Conservation (phyloP, 2,888 invertebrate species). For the Drosophila lutescens region DNA sequence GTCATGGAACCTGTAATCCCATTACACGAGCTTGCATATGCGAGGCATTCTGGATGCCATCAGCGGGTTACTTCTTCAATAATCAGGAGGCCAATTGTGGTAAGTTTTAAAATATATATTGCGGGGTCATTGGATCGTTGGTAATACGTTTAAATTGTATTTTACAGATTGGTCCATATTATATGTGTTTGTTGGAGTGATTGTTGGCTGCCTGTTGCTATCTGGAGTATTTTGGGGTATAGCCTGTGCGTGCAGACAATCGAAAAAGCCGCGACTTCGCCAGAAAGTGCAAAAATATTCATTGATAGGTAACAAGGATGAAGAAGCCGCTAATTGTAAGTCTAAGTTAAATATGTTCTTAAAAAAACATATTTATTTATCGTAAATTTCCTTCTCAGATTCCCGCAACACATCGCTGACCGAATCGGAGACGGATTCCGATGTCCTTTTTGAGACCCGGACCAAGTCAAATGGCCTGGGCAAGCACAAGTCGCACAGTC, state of each 20-base stretch:
- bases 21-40: slow-evolving; percentile 93
- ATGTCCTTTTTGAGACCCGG: slow-evolving; percentile 92
- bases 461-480: slow-evolving; percentile 82
- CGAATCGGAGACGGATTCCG: slow-evolving; percentile 93
- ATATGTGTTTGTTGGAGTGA: slow-evolving; percentile 92
- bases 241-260: slow-evolving; percentile 87
- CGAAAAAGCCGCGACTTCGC: slow-evolving; percentile 85
- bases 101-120: slow-evolving; percentile 80
- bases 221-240: slow-evolving; percentile 88
- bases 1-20: slow-evolving; percentile 95
- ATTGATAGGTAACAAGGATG: slow-evolving; percentile 88
- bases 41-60: slow-evolving; percentile 98
- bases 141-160: neutral
- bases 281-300: slow-evolving; percentile 89
- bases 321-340: slow-evolving; percentile 85
- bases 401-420: slow-evolving; percentile 86
- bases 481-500: slow-evolving; percentile 62
- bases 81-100: slow-evolving; percentile 92
- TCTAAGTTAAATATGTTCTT: fast-evolving
- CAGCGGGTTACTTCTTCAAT: slow-evolving; percentile 88
- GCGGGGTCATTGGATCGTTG: neutral
- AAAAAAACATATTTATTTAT: neutral
- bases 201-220: slow-evolving; percentile 86
- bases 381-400: slow-evolving; percentile 52
- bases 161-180: slow-evolving; percentile 95